These are phyloP conservation scores for Lasius fuliginosus DNA, from an alignment of 2,888 invertebrate species.

Conservation along the genomic window DNA sequence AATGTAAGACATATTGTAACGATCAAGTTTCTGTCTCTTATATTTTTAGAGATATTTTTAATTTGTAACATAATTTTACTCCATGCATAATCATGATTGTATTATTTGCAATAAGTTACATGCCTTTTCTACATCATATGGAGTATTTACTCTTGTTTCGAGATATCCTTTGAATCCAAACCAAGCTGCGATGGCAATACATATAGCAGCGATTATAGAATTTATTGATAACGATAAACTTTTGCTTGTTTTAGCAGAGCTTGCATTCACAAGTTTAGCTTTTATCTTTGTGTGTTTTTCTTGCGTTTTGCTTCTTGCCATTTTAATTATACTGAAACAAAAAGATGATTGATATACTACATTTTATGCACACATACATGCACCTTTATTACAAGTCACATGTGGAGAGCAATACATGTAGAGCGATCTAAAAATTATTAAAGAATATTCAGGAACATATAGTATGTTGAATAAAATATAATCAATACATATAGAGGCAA, in stretches of 20 bases:
- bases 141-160: constrained; percentile 96
- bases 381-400: no score
- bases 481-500: no score
- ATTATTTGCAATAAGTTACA: constrained; percentile 7
- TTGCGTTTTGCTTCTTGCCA: constrained; percentile 76
- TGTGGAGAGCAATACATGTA: no score
- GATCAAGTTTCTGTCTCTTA: not conserved
- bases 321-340: constrained; percentile 62
- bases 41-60: not conserved
- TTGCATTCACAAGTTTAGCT: constrained; percentile 65
- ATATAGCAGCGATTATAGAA: constrained; percentile 84
- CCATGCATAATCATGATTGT: not conserved
- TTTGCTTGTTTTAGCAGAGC: constrained; percentile 60
- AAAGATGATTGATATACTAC: not conserved
- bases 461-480: no score
- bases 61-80: not conserved
- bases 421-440: no score
- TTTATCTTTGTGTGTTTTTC: constrained; percentile 74
- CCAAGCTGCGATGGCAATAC: constrained; percentile 91
- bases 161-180: constrained; percentile 94
- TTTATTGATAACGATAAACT: constrained; percentile 74
- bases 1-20: not conserved
- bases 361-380: no score
- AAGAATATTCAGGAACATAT: no score
- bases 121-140: constrained; percentile 93